Conservation (phyloP, 2,113 vertebrate species). For the Sylvietta virens region DNA sequence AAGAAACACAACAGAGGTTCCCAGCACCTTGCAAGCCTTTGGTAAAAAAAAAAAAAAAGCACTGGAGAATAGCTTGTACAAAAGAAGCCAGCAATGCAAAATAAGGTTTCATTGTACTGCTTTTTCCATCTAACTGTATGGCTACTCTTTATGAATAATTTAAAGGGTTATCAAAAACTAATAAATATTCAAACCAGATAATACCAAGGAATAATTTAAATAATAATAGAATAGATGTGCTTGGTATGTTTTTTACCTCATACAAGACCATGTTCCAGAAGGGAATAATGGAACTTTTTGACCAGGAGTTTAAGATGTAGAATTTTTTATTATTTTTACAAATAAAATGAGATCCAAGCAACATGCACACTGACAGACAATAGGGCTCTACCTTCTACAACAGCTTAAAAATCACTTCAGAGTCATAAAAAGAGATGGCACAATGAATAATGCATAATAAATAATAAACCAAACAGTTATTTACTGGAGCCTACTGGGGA, state of each 20-base stretch:
- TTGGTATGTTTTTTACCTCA: constrained; percentile 13
- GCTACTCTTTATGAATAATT: constrained; percentile 57
- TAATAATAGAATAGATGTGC: constrained; percentile 39
- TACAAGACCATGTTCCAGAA: not conserved
- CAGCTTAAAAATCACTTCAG: constrained; percentile 18
- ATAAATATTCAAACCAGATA: constrained; percentile 65
- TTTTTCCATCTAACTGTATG: constrained; percentile 1
- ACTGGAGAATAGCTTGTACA: not conserved
- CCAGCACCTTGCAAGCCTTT: not conserved
- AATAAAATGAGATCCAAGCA: constrained; percentile 28
- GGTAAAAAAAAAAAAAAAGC: not conserved
- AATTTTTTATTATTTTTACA: constrained; percentile 29
- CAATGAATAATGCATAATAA: constrained; percentile 17
- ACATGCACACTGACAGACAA: not conserved
- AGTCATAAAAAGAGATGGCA: not conserved
- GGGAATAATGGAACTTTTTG: constrained; percentile 20
- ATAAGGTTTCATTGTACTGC: constrained; percentile 3
- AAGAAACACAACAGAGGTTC: not conserved
- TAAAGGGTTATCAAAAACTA: constrained; percentile 54
- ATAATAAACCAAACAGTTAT: not conserved
- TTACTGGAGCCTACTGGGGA: not conserved
- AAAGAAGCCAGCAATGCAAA: not conserved
- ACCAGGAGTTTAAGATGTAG: not conserved
- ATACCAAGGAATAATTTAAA: constrained; percentile 55
- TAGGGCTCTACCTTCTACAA: not conserved